Base-by-base conservation (phyloP, 1,140 invertebrate species). In the Cydia amplana region DNA sequence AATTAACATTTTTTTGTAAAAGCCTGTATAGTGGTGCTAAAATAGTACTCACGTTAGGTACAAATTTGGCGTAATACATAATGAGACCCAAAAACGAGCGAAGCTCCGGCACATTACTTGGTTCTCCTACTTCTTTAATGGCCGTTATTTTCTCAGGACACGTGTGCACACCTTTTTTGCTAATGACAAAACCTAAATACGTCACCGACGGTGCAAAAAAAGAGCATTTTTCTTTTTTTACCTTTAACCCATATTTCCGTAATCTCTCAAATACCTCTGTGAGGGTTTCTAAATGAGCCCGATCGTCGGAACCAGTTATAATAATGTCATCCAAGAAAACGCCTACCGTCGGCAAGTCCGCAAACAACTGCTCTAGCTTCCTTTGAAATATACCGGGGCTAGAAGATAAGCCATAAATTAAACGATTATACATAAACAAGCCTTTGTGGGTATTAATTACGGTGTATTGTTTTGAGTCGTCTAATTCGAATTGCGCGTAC, bases 101-200 rank as follows among this genome's bases (percentile, higher is more conserved):
- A 25, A 93, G 77, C 40, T 86, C 77, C 0, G 75, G 70, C 63
- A 85, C 78, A 55, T 82, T 85, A 9, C 49, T 75, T 25, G 87
- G 80, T 43, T 12, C 60, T 16, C 75, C 75, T 28, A 81, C 75
- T 2, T 88, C 36, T 73, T 20, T 43, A 63, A 72, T 76, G 1
- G 46, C 75, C 5, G 32, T 67, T 43, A 76, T 46, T 64, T 72
- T 76, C 4, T 63, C 46, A 10, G 67, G 36, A 49, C 32, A 60
- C 7, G 75, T 76, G 6, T 75, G 67, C 12, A 93, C 77, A 6
- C 89, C 87, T 0, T 85, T 16, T 70, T 80, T 79, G 65, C 77
- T 65, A 40, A 93, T 84, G 3, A 75, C 67, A 76, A 87, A 80
- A 55, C 91, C 91, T 67, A n/a, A n/a, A n/a, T 81, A 85, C 32